Percentiles rank a stretch among this genome's conserved stretches.
These are phyloP conservation scores for Lamellibrachia satsuma DNA, from an alignment of 2,888 invertebrate species.

Conservation along the genomic window DNA sequence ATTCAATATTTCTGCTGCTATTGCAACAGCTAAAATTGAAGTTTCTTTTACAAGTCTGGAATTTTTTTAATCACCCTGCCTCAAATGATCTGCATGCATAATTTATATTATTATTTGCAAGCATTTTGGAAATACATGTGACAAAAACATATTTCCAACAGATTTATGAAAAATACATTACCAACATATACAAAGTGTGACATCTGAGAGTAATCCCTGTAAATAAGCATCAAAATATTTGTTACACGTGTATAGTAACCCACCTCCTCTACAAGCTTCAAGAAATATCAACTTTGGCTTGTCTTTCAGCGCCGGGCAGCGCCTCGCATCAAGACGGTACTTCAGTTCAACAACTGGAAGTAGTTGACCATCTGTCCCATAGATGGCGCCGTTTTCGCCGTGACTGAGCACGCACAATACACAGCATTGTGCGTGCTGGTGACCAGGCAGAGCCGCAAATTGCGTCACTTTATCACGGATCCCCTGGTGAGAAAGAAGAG, in stretches of 20 bases:
- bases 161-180: not conserved
- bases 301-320: conserved; percentile 50
- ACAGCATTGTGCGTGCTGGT: conserved; percentile 45
- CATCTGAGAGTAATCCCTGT: not conserved
- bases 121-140: not conserved
- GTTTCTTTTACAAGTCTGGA: too few relatives aligned
- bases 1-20: too few relatives aligned
- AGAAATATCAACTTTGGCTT: conserved; percentile 61
- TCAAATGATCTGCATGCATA: too few relatives aligned
- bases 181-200: not conserved
- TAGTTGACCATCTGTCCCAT: conserved; percentile 55
- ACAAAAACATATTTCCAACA: not conserved
- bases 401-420: conserved; percentile 57
- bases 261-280: conserved; percentile 60
- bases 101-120: not conserved
- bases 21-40: too few relatives aligned
- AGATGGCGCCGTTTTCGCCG: conserved; percentile 57
- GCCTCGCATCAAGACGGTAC: conserved; percentile 44
- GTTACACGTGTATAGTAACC: conserved; percentile 21
- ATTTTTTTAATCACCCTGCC: too few relatives aligned
- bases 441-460: conserved; percentile 48
- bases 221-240: not conserved
- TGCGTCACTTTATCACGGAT: conserved; percentile 45
- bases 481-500: conserved; percentile 39
- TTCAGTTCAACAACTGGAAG: conserved; percentile 52